Evolutionary conservation across 2,113 vertebrate genomes (phyloP).

Genomic region (Capra hircus): DNA sequence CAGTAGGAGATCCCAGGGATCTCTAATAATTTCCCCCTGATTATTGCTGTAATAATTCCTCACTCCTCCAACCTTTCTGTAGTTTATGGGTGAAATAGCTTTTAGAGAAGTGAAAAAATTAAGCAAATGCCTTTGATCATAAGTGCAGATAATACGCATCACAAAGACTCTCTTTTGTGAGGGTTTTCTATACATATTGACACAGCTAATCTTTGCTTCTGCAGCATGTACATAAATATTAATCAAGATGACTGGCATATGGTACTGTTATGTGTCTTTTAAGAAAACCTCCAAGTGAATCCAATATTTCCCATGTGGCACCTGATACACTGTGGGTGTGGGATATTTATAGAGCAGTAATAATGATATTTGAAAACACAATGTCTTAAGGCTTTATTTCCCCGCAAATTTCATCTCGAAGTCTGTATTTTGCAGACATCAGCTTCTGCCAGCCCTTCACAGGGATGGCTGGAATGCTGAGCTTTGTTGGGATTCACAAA

Average conservation of each 20-base stretch:
- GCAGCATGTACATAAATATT: slow-evolving; percentile 53
- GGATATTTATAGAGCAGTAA: slow-evolving; percentile 64
- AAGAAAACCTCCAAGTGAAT: slow-evolving; percentile 52
- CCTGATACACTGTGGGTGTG: slow-evolving; percentile 53
- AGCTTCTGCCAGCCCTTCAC: background rate
- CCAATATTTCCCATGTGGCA: slow-evolving; percentile 57
- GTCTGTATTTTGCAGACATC: slow-evolving; percentile 30
- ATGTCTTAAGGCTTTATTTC: slow-evolving; percentile 47
- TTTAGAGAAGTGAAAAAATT: background rate
- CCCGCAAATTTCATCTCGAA: slow-evolving; percentile 3
- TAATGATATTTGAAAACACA: slow-evolving; percentile 64
- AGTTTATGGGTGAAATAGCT: background rate
- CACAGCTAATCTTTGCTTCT: slow-evolving; percentile 62
- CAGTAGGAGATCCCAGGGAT: background rate
- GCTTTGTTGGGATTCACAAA: background rate
- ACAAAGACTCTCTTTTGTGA: slow-evolving; percentile 15
- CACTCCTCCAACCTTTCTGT: background rate
- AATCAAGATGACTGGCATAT: slow-evolving; percentile 55
- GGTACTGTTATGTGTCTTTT: slow-evolving; percentile 49
- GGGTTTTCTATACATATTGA: slow-evolving; percentile 53
- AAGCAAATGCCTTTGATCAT: slow-evolving; percentile 3
- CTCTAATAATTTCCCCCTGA: background rate
- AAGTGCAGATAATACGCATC: background rate
- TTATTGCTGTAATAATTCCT: slow-evolving; percentile 9
- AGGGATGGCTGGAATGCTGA: background rate